Evolutionary conservation across 1,140 invertebrate genomes (phyloP).

Genomic region (Ooceraea biroi): DNA sequence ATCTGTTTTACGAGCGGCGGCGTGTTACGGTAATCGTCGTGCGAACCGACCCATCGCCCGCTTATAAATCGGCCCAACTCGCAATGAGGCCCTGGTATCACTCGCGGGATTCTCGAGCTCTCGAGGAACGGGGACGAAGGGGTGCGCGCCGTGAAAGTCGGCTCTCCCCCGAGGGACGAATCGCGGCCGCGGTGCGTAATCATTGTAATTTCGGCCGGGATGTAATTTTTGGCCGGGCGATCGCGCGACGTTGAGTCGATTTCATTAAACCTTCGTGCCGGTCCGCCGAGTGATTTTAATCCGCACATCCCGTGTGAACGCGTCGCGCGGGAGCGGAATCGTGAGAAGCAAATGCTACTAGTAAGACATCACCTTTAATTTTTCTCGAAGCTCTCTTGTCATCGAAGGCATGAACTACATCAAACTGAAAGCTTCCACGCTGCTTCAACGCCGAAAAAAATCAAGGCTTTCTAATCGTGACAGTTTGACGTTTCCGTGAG

Average conservation of each 20-base stretch:
- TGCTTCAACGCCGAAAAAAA: conserved; percentile 2
- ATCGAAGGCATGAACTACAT: background rate
- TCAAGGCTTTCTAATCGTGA: too few species aligned
- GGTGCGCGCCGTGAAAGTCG: conserved; percentile 60
- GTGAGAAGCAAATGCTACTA: conserved; percentile 32
- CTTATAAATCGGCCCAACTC: conserved; percentile 76
- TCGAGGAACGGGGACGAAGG: conserved; percentile 50
- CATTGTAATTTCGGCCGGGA: conserved; percentile 82
- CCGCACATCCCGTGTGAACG: conserved; percentile 15
- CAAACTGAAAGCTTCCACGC: background rate
- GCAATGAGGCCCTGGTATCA: conserved; percentile 38
- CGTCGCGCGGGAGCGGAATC: conserved; percentile 42
- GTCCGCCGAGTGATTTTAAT: conserved; percentile 39
- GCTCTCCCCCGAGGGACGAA: conserved; percentile 75
- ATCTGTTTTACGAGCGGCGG: conserved; percentile 65
- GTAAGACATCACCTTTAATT: conserved; percentile 50
- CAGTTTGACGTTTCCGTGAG: too few species aligned
- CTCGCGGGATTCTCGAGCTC: background rate
- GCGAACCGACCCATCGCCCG: conserved; percentile 72
- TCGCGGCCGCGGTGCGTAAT: conserved; percentile 76
- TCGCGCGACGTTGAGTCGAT: conserved; percentile 74
- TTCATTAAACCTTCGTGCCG: conserved; percentile 68
- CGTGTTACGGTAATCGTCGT: conserved; percentile 79
- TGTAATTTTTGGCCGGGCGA: conserved; percentile 79
- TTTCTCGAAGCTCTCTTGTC: background rate